Base-by-base conservation (phyloP, 2,113 vertebrate species). In the Tenebrosternarchus preto region DNA sequence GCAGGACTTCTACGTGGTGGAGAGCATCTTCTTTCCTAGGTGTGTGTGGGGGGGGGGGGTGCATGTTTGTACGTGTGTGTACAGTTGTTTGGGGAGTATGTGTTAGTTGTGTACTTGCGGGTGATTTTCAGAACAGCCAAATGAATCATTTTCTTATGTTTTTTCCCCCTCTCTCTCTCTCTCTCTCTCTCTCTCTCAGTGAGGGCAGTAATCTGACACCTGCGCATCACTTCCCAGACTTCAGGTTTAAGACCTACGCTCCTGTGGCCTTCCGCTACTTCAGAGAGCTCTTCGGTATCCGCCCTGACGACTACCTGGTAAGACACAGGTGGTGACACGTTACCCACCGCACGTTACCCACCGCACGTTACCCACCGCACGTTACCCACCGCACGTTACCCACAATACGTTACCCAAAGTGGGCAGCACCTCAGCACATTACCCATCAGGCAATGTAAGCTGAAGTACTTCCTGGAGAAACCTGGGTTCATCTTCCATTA, bases 1-100 rank as follows among this genome's bases (percentile, higher is more conserved):
- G 97, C 97, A 99, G 85, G 97, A 99, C 88, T 99, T 99, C 89
- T 99, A 98, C 0, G 95, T 99, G 70, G 97, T 99, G 77, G 97
- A 98, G 86, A 99, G 97, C 91, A 98, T 98, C 88, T 99, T 99
- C 92, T 99, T 99, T 84, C 98, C 98, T 72, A 97, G 96, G 98
- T 97, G 86, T 87, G 78, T 78, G 19, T 73, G 27, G 5, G 39
- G 39, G 5, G 39, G 5, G 43, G 60, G 46, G 72, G 43, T 75
- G 50, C 59, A 56, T 31, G 70, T 69, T 56, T 73, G 57, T 56
- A 39, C 50, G 46, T 33, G 43, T 25, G 53, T 75, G n/a, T 83
- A 25, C 22, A 31, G 20, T 12, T 53, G 33, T 50, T 5, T 60
- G n/a, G 6, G 12, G 5, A 20, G 33, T 2, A 36, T 36, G 33